A percentile compares a stretch with the other conserved stretches of the same genome.
Evolutionary conservation across 2,113 vertebrate genomes (phyloP).

Genomic region (Emydura subglobosa): DNA sequence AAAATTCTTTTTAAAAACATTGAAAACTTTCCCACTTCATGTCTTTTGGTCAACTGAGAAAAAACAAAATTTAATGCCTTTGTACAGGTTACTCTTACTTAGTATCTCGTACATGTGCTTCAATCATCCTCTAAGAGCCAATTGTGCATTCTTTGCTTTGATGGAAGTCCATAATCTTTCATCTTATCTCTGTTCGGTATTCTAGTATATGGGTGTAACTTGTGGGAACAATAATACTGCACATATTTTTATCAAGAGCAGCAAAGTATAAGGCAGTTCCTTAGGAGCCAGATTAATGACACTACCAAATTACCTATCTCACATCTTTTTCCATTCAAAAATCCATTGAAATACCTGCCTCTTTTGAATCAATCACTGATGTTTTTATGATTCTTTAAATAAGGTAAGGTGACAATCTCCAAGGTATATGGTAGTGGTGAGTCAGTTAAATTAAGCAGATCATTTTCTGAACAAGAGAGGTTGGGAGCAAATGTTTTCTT

Average conservation of each 20-base stretch:
- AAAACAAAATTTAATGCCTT: no score
- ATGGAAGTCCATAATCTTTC: not conserved
- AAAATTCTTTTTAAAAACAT: not conserved
- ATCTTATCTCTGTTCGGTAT: not conserved
- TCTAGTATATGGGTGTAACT: not conserved
- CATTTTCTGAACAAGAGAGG: not conserved
- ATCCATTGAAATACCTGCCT: not conserved
- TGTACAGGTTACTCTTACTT: not conserved
- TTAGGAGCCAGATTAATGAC: not conserved
- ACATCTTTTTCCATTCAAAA: not conserved
- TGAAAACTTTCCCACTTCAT: not conserved
- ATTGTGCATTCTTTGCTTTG: not conserved
- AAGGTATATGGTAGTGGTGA: not conserved
- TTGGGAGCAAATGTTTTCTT: not conserved
- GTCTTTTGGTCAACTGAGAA: not conserved
- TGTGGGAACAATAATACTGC: not conserved
- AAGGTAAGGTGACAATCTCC: not conserved
- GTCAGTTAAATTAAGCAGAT: not conserved
- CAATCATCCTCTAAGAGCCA: not conserved
- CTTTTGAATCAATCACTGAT: not conserved
- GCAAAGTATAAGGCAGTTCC: not conserved
- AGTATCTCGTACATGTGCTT: rapidly evolving
- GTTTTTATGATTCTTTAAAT: not conserved
- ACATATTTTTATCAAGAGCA: not conserved
- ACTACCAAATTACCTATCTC: not conserved